These are phyloP conservation scores for Plectropomus leopardus DNA, from an alignment of 2,113 vertebrate genomes.

Conservation along the genomic window DNA sequence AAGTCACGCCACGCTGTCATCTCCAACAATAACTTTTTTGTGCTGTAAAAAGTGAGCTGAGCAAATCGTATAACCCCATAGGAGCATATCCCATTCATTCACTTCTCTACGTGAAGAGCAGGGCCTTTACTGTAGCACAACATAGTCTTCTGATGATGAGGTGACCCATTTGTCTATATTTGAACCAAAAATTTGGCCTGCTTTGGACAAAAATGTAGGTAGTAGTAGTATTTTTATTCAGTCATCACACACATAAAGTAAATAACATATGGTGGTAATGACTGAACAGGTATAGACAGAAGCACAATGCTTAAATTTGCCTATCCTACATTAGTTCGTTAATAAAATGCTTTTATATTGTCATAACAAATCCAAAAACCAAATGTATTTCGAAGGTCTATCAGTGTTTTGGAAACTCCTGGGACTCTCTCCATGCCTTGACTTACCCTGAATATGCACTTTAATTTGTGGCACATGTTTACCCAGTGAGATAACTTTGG, in stretches of 20 bases:
- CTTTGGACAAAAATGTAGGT: too few relatives aligned
- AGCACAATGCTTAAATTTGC: too few relatives aligned
- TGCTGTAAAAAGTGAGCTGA: too few relatives aligned
- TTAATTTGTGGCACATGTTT: slow-evolving; percentile 51
- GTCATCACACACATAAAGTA: neutral
- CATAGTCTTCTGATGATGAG: neutral
- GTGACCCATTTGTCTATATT: neutral
- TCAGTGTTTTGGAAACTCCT: slow-evolving; percentile 8
- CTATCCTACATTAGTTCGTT: neutral
- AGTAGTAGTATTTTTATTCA: too few relatives aligned
- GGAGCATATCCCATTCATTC: neutral
- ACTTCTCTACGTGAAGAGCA: neutral
- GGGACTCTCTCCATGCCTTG: neutral
- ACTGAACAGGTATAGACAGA: too few relatives aligned
- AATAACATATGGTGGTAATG: too few relatives aligned
- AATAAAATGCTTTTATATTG: neutral
- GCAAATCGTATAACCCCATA: too few relatives aligned
- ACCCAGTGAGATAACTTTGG: slow-evolving; percentile 21
- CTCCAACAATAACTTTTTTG: too few relatives aligned
- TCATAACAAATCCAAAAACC: slow-evolving; percentile 3
- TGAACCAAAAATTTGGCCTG: neutral
- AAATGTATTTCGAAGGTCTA: neutral
- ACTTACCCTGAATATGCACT: slow-evolving; percentile 16
- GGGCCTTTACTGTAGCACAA: neutral
- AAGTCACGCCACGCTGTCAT: neutral